Evolutionary conservation across 2,113 vertebrate genomes (phyloP).

Genomic region (Laticauda colubrina): DNA sequence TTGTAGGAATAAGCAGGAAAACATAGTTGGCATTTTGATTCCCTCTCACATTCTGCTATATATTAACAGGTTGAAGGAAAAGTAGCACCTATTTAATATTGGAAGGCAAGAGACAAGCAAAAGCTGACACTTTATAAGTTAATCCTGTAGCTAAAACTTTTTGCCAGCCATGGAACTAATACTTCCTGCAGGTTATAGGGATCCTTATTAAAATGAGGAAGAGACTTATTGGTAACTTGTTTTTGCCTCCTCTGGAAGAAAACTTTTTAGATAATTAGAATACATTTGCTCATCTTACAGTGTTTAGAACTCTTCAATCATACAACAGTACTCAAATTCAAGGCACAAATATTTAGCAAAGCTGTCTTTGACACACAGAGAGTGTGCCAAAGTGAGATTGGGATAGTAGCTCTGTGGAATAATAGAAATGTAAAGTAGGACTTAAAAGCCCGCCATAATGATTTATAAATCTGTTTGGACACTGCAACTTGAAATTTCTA

Average conservation of each 20-base stretch:
- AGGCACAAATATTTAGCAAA: slow-evolving; percentile 66
- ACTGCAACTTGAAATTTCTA: slow-evolving; percentile 44
- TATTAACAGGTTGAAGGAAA: neutral
- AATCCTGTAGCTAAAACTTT: neutral
- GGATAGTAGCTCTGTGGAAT: slow-evolving; percentile 58
- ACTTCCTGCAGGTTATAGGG: fast-evolving
- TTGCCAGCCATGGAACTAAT: neutral
- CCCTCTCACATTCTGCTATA: neutral
- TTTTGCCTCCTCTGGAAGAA: neutral
- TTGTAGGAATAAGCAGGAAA: neutral
- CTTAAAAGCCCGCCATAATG: slow-evolving; percentile 56
- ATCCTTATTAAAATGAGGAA: neutral
- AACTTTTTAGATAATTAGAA: neutral
- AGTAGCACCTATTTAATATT: neutral
- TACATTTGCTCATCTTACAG: slow-evolving; percentile 34
- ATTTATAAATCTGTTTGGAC: slow-evolving; percentile 59
- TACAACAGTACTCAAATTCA: slow-evolving; percentile 53
- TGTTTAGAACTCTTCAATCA: slow-evolving; percentile 48
- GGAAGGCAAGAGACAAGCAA: slow-evolving; percentile 11
- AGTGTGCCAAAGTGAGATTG: slow-evolving; percentile 49
- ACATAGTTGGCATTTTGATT: neutral
- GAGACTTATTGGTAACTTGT: slow-evolving; percentile 10
- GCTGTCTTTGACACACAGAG: slow-evolving; percentile 47
- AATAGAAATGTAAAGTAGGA: slow-evolving; percentile 47
- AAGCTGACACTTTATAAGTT: slow-evolving; percentile 9